Conservation (phyloP, 2,888 invertebrate genomes). For the Zonitis immaculata region DNA sequence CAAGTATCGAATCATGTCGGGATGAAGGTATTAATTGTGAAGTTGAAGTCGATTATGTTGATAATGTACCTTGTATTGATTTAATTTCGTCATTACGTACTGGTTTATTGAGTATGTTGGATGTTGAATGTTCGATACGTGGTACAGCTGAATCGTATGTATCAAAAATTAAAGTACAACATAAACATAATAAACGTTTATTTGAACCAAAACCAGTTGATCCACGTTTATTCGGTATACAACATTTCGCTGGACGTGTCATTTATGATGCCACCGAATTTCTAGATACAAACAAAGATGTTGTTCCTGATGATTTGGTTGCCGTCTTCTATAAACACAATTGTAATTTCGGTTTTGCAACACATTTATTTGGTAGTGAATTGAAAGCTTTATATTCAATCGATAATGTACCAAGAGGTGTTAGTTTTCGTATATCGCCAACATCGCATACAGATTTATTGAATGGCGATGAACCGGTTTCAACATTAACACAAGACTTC, state of each 20-base stretch:
- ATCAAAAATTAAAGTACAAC: constrained; percentile 74
- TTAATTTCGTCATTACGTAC: constrained; percentile 89
- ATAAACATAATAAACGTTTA: constrained; percentile 75
- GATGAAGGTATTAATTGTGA: constrained; percentile 90
- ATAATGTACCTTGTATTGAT: constrained; percentile 94
- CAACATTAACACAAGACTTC: constrained; percentile 91
- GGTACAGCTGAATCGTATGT: constrained; percentile 77
- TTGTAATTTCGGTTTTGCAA: constrained; percentile 96
- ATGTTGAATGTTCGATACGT: constrained; percentile 83
- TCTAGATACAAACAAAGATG: constrained; percentile 86
- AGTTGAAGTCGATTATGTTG: constrained; percentile 88
- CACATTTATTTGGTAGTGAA: constrained; percentile 91
- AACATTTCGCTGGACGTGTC: constrained; percentile 84
- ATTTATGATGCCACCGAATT: constrained; percentile 87
- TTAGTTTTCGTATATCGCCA: constrained; percentile 84
- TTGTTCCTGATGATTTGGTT: constrained; percentile 86
- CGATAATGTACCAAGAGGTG: constrained; percentile 69
- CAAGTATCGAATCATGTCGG: constrained; percentile 86
- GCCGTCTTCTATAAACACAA: constrained; percentile 88
- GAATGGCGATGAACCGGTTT: constrained; percentile 80
- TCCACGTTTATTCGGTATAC: constrained; percentile 80
- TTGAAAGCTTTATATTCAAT: constrained; percentile 74
- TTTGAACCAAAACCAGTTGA: constrained; percentile 75
- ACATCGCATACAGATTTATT: constrained; percentile 79
- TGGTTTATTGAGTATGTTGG: constrained; percentile 85